Base-by-base conservation (phyloP, 2,888 invertebrate species). In the Digitonthophagus gazella region DNA sequence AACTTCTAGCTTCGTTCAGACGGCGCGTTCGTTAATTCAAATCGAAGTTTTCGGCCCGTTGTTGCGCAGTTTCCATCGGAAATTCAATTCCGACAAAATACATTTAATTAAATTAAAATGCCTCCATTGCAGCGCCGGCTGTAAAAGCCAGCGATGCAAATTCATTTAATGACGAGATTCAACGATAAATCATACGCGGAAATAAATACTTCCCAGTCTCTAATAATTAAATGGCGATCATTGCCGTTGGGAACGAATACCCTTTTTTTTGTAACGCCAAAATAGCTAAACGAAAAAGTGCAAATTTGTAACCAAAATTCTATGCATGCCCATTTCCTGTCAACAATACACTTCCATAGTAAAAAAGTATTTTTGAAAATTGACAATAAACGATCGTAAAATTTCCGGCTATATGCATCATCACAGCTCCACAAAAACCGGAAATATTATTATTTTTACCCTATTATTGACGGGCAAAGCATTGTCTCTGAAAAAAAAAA, bases 71-170 rank as follows among this genome's bases (percentile, higher is more conserved):
- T 61, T 61, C 20, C 61, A 20, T 16, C 61, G 61, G 19, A n/a
- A 20, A 61, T 61, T 61, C 61, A 61, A 61, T 61, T 16, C 18
- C 61, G 20, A 61, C 61, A 61, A 61, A 61, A 19, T 61, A 61
- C 19, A 61, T 61, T 61, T 61, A 61, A 61, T 61, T 61, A 61
- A 61, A 61, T 18, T 61, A 61, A 61, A 61, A 18, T 20, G 61
- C 19, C 5, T 18, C 61, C 61, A 61, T 61, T 61, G 20, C 28
- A 44, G 28, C 18, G 61, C 18, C 15, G 18, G 20, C 61, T 19
- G 20, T 61, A 20, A 61, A 61, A 61, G 18, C 61, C 19, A 18
- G 61, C 20, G 61, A 61, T 20, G 61, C 19, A 20, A 61, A 61
- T 61, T 18, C 61, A 20, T 19, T 61, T 61, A 61, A 61, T 19